A percentile compares a stretch with the other conserved stretches of the same genome.
Conservation (phyloP, 1,140 invertebrate genomes). For the Colletes gigas region DNA sequence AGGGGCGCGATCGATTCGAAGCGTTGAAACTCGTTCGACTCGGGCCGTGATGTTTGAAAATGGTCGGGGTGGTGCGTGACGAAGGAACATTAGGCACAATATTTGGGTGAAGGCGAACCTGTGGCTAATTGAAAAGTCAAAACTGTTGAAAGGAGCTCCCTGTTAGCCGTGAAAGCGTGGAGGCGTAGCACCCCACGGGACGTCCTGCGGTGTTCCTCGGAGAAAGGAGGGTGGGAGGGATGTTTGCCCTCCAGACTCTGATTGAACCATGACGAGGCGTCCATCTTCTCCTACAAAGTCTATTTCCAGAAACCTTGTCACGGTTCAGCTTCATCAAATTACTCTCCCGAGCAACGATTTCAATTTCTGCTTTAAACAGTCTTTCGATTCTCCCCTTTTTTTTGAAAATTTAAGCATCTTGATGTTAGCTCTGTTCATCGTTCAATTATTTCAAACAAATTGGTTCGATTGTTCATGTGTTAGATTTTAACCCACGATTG, state of each 20-base stretch:
- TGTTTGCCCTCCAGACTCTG: neutral
- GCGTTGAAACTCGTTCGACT: slow-evolving; percentile 11
- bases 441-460: too few relatives aligned
- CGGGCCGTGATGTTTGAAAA: neutral
- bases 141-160: slow-evolving; percentile 62
- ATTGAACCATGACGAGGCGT: slow-evolving; percentile 28
- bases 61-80: slow-evolving; percentile 49
- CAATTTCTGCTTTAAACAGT: neutral
- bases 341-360: neutral
- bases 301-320: neutral
- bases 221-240: neutral
- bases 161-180: slow-evolving; percentile 62
- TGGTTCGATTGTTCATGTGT: too few relatives aligned
- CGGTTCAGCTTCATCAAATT: neutral
- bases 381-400: too few relatives aligned
- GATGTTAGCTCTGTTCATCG: too few relatives aligned
- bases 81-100: slow-evolving; percentile 68
- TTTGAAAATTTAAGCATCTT: too few relatives aligned
- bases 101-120: slow-evolving; percentile 77
- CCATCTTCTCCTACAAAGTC: neutral
- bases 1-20: slow-evolving; percentile 6
- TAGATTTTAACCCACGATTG: too few relatives aligned
- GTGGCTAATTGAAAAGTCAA: slow-evolving; percentile 79
- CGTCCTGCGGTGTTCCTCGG: slow-evolving; percentile 8
- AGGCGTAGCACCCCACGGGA: slow-evolving; percentile 44